Evolutionary conservation across 2,797 vertebrate genomes (phyloP).

Genomic region (Platalea minor): DNA sequence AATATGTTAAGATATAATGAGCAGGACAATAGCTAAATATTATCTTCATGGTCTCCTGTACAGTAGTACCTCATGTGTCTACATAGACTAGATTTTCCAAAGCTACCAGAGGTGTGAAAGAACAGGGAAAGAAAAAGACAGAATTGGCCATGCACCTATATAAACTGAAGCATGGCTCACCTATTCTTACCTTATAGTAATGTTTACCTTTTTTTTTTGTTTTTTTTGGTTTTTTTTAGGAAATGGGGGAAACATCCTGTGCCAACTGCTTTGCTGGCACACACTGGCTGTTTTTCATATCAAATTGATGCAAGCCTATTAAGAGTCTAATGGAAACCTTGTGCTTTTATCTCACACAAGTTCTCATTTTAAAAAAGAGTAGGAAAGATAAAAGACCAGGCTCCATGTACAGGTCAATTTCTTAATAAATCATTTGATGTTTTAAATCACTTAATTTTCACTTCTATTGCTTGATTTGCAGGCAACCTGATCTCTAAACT

Average conservation of each 20-base stretch:
- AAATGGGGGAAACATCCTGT: fast-evolving
- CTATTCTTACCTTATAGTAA: neutral
- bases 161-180: neutral
- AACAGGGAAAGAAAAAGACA: neutral
- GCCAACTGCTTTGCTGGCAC: neutral
- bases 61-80: neutral
- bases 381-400: neutral
- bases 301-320: neutral
- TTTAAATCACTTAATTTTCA: neutral
- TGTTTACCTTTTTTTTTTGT: neutral
- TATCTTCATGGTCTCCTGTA: neutral
- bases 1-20: neutral
- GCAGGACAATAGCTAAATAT: neutral
- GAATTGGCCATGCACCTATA: neutral
- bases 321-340: neutral
- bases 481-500: neutral
- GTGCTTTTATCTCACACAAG: neutral
- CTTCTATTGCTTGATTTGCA: neutral
- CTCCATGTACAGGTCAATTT: neutral
- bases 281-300: neutral
- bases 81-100: neutral
- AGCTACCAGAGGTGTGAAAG: neutral
- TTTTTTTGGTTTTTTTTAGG: neutral
- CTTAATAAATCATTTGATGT: neutral
- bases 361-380: neutral